These are phyloP conservation scores for Azorinus chamasolen DNA, from an alignment of 2,888 invertebrate species.

Conservation along the genomic window DNA sequence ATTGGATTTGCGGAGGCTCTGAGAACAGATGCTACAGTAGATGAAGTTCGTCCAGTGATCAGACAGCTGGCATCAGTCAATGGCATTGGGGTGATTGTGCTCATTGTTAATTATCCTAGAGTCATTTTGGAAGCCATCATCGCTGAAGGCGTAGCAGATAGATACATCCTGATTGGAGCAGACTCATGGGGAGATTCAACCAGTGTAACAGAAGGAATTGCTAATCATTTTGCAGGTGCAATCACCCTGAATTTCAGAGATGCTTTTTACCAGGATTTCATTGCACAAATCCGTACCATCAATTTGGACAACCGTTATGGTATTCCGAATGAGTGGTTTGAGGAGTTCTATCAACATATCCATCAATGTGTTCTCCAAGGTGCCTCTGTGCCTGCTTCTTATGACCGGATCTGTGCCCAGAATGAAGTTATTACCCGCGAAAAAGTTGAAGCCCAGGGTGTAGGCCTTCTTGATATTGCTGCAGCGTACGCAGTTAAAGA, in stretches of 20 bases:
- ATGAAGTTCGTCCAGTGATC: conserved; percentile 62
- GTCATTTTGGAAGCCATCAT: conserved; percentile 69
- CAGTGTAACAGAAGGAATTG: conserved; percentile 35
- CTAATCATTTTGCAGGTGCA: conserved; percentile 55
- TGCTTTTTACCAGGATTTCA: conserved; percentile 76
- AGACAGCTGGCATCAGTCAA: conserved; percentile 46
- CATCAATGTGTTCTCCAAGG: conserved; percentile 69
- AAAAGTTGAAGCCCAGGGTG: conserved; percentile 13
- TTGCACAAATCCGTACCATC: conserved; percentile 73
- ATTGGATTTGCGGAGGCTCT: conserved; percentile 61
- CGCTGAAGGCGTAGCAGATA: conserved; percentile 62
- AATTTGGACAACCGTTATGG: conserved; percentile 66
- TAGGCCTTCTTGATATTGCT: conserved; percentile 80
- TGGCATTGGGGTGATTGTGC: conserved; percentile 79
- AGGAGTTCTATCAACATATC: conserved; percentile 85
- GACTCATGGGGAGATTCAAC: conserved; percentile 65
- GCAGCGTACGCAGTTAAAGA: conserved; percentile 81
- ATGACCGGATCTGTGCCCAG: conserved; percentile 45
- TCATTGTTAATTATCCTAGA: conserved; percentile 75
- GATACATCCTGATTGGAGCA: conserved; percentile 77
- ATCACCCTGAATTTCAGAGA: conserved; percentile 65
- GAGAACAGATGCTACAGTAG: conserved; percentile 46
- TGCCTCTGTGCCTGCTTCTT: conserved; percentile 38
- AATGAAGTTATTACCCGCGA: conserved; percentile 37
- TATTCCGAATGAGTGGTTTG: conserved; percentile 86